A percentile compares a stretch with the other conserved stretches of the same genome.
phyloP scores from a whole-genome alignment of 2,888 invertebrate species.

The Eumacrocentrus americanus region DNA sequence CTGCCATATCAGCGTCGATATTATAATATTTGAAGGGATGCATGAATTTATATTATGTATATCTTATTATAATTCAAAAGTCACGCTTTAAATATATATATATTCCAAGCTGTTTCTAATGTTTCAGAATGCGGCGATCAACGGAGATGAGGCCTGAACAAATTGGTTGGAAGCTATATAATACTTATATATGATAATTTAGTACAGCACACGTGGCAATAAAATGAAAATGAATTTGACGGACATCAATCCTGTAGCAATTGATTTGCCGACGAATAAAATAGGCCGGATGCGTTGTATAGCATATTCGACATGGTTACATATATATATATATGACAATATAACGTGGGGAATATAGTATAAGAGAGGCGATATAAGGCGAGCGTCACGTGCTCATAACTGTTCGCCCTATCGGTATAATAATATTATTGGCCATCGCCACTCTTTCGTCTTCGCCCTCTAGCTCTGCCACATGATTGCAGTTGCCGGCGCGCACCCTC shows the following conservation, averaged over 20 bases:
- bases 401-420: constrained; percentile 54
- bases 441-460: constrained; percentile 27
- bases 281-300: constrained; percentile 3
- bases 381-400: constrained; percentile 60
- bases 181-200: not conserved
- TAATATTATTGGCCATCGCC: constrained; percentile 51
- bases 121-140: no score
- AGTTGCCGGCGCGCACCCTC: no score
- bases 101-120: not conserved
- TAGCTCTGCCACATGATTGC: no score
- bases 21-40: not conserved
- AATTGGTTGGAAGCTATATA: constrained; percentile 4
- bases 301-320: constrained; percentile 36
- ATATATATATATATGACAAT: constrained; percentile 31
- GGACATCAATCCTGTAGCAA: constrained; percentile 11
- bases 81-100: not conserved
- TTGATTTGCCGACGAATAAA: constrained; percentile 8
- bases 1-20: no score
- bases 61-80: not conserved
- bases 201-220: constrained; percentile 3
- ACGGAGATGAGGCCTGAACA: not conserved
- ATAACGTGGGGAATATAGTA: constrained; percentile 4
- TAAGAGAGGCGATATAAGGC: constrained; percentile 47
- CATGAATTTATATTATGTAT: not conserved
- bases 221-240: constrained; percentile 15